Percentiles rank a stretch among this genome's conserved stretches.
phyloP scores from a whole-genome alignment of 23 tunicate genomes.

The Clavelina lepadiformis region DNA sequence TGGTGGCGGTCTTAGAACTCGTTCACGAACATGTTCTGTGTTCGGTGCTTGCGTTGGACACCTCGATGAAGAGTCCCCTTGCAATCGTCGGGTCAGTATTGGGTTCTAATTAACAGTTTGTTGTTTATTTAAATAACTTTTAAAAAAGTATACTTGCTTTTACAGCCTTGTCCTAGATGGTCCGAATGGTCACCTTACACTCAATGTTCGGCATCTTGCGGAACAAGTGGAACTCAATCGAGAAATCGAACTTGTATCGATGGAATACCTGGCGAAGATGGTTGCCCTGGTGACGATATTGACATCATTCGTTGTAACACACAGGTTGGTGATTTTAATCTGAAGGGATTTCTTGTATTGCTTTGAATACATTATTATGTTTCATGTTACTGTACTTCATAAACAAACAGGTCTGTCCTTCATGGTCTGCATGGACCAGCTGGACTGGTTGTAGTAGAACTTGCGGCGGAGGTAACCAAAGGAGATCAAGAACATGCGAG shows the following conservation, averaged over 20 bases:
- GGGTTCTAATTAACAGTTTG: neutral
- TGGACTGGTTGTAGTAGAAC: slow-evolving; percentile 55
- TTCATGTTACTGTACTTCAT: neutral
- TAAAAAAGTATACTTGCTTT: neutral
- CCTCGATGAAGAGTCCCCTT: slow-evolving; percentile 7
- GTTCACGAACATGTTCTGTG: slow-evolving; percentile 33
- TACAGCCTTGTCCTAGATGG: slow-evolving; percentile 67
- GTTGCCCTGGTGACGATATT: slow-evolving; percentile 31
- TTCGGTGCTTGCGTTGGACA: slow-evolving; percentile 20
- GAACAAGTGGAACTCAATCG: slow-evolving; percentile 21
- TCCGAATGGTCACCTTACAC: slow-evolving; percentile 37
- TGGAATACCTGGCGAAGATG: slow-evolving; percentile 27
- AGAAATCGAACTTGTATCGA: slow-evolving; percentile 40
- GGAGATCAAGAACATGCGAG: slow-evolving; percentile 39
- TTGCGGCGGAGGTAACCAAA: slow-evolving; percentile 65
- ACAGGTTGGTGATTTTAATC: too few relatives aligned
- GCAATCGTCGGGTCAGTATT: slow-evolving; percentile 26
- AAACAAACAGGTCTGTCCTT: slow-evolving; percentile 54
- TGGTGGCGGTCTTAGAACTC: slow-evolving; percentile 28
- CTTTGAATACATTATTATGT: neutral
- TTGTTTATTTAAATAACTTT: neutral
- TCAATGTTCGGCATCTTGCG: slow-evolving; percentile 44
- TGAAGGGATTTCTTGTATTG: too few relatives aligned
- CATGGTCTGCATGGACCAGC: slow-evolving; percentile 42
- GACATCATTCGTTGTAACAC: slow-evolving; percentile 4